Percentiles rank a stretch among this genome's conserved stretches.
These are phyloP conservation scores for Meiosimyza platycephala DNA, from an alignment of 2,888 invertebrate species.

Conservation along the genomic window DNA sequence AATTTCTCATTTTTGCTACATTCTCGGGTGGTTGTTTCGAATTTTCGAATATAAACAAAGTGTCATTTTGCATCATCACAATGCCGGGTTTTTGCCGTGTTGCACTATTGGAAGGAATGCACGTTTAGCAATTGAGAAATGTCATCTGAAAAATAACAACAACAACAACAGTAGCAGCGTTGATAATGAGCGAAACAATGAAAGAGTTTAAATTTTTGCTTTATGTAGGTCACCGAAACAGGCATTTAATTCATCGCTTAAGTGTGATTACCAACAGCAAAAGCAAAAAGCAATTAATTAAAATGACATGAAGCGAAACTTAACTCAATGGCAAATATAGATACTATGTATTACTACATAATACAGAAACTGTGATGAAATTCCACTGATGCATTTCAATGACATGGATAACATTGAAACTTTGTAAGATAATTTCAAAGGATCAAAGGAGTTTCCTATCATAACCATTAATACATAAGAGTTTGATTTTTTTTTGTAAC, in stretches of 20 bases:
- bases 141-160: background rate
- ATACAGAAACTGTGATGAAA: no score
- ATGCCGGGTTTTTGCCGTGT: background rate
- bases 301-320: conserved; percentile 11
- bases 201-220: background rate
- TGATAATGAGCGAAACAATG: background rate
- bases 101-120: background rate
- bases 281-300: conserved; percentile 27
- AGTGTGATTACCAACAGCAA: conserved; percentile 28
- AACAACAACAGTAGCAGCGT: background rate
- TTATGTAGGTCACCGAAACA: conserved; percentile 24
- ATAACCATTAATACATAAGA: no score
- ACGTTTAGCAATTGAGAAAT: conserved; percentile 1
- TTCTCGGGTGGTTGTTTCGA: background rate
- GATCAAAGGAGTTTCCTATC: no score
- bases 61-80: background rate
- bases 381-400: no score
- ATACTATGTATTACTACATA: no score
- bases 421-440: no score
- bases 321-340: no score
- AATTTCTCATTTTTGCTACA: background rate
- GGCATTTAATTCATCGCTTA: conserved; percentile 29
- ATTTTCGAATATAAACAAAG: conserved; percentile 35
- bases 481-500: no score
- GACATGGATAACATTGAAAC: no score